These are phyloP conservation scores for Sclerurus mexicanus DNA, from an alignment of 2,113 vertebrate species.

Conservation along the genomic window DNA sequence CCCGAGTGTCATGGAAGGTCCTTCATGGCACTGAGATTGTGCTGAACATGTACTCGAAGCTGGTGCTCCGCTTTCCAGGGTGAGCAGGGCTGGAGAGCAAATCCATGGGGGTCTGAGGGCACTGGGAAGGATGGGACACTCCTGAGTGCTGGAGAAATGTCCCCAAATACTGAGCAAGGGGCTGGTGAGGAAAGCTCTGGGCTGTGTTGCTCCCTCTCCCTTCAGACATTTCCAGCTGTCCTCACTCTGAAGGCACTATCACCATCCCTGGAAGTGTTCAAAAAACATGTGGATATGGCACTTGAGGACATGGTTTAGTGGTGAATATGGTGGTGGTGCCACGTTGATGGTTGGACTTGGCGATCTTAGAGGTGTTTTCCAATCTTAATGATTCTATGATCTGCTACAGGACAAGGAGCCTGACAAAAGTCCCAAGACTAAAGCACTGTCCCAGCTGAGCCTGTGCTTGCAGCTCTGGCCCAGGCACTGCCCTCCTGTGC, in stretches of 20 bases:
- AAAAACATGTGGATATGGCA: background rate
- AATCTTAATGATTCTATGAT: background rate
- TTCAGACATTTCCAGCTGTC: background rate
- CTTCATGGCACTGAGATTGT: fast-evolving
- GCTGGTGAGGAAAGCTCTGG: background rate
- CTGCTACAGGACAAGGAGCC: background rate
- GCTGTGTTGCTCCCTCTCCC: background rate
- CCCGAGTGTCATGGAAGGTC: conserved; percentile 9
- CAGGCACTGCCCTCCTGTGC: fast-evolving
- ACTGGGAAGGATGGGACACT: fast-evolving
- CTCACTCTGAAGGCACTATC: background rate
- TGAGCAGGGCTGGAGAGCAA: background rate
- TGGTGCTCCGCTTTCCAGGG: conserved; percentile 42
- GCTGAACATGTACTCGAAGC: conserved; percentile 42
- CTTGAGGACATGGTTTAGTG: background rate
- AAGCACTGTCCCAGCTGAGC: fast-evolving
- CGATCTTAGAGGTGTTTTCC: background rate
- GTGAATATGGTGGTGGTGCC: fast-evolving
- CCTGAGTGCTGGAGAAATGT: background rate
- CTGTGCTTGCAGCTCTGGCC: fast-evolving
- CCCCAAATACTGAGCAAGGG: background rate
- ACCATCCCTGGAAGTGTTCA: background rate
- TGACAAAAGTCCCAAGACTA: background rate
- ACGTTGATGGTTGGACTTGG: background rate
- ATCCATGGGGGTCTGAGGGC: fast-evolving